phyloP scores from a whole-genome alignment of 2,888 invertebrate genomes.

The Plebejus argus region DNA sequence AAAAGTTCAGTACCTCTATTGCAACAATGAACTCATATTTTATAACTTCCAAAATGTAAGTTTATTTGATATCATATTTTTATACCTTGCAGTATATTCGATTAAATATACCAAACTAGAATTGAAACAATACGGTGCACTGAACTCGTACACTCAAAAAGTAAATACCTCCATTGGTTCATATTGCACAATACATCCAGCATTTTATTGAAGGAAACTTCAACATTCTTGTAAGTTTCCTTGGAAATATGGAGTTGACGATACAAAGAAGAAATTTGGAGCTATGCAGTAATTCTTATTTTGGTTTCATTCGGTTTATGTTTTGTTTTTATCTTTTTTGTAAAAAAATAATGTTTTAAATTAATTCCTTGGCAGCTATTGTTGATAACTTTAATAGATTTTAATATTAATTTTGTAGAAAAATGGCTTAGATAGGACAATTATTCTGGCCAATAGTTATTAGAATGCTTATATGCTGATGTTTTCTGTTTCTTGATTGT shows the following conservation, averaged over 20 bases:
- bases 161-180: conserved; percentile 8
- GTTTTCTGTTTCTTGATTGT: too few relatives aligned
- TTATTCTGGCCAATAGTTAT: too few relatives aligned
- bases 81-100: neutral
- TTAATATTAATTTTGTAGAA: too few relatives aligned
- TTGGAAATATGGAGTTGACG: neutral
- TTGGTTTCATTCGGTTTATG: neutral
- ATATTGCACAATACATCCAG: conserved; percentile 16
- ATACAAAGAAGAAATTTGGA: neutral
- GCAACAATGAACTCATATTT: neutral
- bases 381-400: too few relatives aligned
- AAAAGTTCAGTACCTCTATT: neutral
- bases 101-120: conserved; percentile 14
- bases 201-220: conserved; percentile 13
- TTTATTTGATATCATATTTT: neutral
- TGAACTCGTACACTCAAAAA: neutral
- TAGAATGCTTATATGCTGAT: too few relatives aligned
- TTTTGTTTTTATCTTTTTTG: too few relatives aligned
- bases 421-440: too few relatives aligned
- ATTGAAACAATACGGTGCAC: conserved; percentile 17
- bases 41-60: neutral
- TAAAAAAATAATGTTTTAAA: too few relatives aligned
- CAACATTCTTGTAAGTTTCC: neutral
- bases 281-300: neutral
- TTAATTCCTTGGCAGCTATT: too few relatives aligned